Percentiles rank a stretch among this genome's conserved stretches.
phyloP scores from a whole-genome alignment of 2,797 vertebrate genomes.

The Gallirallus australis region DNA sequence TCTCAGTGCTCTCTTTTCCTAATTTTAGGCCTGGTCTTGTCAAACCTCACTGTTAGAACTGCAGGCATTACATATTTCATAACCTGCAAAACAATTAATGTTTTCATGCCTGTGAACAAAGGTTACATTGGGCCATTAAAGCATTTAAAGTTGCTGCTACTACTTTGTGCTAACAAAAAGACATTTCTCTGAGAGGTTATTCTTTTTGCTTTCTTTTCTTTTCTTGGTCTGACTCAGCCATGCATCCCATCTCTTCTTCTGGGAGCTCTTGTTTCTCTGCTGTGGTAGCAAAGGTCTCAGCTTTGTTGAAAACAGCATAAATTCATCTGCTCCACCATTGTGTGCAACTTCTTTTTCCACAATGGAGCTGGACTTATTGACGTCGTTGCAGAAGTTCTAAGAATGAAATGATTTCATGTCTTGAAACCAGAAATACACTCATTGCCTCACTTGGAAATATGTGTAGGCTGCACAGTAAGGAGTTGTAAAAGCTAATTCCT shows the following conservation, averaged over 20 bases:
- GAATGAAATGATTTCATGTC: not conserved
- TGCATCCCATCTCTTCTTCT: not conserved
- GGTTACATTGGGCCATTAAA: not conserved
- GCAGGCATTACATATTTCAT: not conserved
- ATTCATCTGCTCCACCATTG: not conserved
- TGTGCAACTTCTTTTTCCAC: not conserved
- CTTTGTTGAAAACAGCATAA: not conserved
- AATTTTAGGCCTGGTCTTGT: rapidly evolving
- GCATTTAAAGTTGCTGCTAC: not conserved
- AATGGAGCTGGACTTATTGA: not conserved
- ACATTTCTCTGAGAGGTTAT: not conserved
- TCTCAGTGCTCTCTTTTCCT: not conserved
- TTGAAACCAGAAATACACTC: not conserved
- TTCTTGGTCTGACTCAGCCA: not conserved
- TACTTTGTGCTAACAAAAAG: not conserved
- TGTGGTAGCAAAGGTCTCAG: not conserved
- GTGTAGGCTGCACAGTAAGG: not conserved
- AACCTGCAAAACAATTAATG: not conserved
- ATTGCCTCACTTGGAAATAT: not conserved
- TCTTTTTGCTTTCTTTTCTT: not conserved
- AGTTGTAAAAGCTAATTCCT: not conserved
- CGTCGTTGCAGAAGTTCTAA: not conserved
- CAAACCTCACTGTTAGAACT: rapidly evolving
- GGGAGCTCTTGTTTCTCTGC: not conserved
- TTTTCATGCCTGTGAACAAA: not conserved